Base-by-base conservation (phyloP, 1,140 invertebrate species). In the Euura lappo region DNA sequence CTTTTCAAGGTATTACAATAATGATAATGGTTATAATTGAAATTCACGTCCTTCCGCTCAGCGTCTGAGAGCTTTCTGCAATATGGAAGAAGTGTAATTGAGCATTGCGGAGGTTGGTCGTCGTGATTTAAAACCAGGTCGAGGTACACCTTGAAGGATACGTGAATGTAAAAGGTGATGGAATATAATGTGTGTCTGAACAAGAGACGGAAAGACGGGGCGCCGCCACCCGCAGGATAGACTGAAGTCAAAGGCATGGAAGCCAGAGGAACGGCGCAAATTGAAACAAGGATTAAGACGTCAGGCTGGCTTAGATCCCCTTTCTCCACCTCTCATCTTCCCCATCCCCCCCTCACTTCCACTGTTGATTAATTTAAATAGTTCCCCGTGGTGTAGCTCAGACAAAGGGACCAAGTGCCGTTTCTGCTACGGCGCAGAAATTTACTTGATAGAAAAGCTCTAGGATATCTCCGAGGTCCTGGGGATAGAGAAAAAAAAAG, bases 331-430 rank as follows among this genome's bases (percentile, higher is more conserved):
- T 11, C 51, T n/a, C 51, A 11, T n/a, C 51, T n/a, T 10, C 51
- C 13, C 13, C 51, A 6, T 51, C 11, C 11, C 47, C 47, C 47
- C 2, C 47, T 2, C 47, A 7, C 51, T 60, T n/a, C 13, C 51
- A 11, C 78, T 78, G 78, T 79, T 79, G 78, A 79, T 79, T 78
- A 78, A 79, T 78, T 79, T 78, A 79, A 79, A 78, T 79, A 78
- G 78, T 79, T 76, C 75, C 69, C 69, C 44, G 69, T 45, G 46
- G 75, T 65, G 71, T 47, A 45, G 47, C 45, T 71, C 67, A 75
- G 77, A 79, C 77, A 79, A 78, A 78, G 74, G 75, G 66, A 66
- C 51, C 51, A 60, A 60, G 51, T 60, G 51, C 51, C 4, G 51
- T n/a, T 60, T 28, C 28, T 28, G 51, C 13, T n/a, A 60, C 51